phyloP scores from a whole-genome alignment of 1,140 invertebrate genomes.

The Medauroidea extradentata region DNA sequence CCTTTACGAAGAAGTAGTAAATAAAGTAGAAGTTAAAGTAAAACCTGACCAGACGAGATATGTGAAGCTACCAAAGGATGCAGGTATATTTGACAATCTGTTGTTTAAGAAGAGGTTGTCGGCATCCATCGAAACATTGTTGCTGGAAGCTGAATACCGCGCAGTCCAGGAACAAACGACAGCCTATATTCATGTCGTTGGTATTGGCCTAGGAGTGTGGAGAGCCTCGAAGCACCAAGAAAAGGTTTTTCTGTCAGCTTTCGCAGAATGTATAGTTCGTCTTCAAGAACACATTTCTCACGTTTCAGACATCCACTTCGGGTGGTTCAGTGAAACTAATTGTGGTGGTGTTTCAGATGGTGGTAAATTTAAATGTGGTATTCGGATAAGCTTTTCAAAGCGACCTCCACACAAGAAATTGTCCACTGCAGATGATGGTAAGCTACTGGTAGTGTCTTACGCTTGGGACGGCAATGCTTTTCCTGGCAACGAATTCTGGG shows the following conservation, averaged over 20 bases:
- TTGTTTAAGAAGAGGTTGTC: conserved; percentile 44
- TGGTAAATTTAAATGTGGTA: neutral
- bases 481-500: conserved; percentile 47
- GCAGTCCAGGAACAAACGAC: conserved; percentile 1
- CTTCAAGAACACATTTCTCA: conserved; percentile 41
- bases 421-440: conserved; percentile 41
- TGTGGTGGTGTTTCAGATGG: too few species aligned
- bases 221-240: conserved; percentile 35
- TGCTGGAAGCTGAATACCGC: conserved; percentile 32
- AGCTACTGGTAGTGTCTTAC: conserved; percentile 58
- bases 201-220: conserved; percentile 44
- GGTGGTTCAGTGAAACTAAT: conserved; percentile 39
- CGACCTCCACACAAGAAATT: conserved; percentile 40
- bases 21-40: neutral
- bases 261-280: conserved; percentile 39
- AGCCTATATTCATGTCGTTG: conserved; percentile 46
- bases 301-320: conserved; percentile 44
- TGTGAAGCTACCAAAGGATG: neutral
- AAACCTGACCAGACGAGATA: neutral
- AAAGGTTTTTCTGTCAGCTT: conserved; percentile 42
- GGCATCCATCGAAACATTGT: conserved; percentile 43
- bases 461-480: conserved; percentile 63
- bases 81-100: conserved; percentile 36
- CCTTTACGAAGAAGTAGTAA: conserved; percentile 35
- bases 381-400: conserved; percentile 39